Evolutionary conservation across 2,113 vertebrate species (phyloP).

Genomic region (Toxostoma redivivum): DNA sequence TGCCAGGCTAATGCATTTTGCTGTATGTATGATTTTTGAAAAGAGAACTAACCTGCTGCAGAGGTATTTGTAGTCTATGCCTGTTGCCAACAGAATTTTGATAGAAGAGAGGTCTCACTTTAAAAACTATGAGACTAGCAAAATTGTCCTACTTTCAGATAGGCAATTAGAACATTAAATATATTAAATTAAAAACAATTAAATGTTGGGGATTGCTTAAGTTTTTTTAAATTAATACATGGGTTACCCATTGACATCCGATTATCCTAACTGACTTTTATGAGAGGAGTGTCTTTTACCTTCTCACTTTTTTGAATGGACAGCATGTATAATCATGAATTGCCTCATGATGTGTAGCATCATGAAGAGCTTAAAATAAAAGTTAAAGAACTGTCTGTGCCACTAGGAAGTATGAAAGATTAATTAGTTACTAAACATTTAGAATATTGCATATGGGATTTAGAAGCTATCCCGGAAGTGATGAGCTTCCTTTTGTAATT

Average conservation of each 20-base stretch:
- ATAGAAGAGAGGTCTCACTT: not conserved
- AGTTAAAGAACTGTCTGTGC: not conserved
- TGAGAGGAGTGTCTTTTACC: not conserved
- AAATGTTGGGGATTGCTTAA: not conserved
- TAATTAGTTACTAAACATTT: not conserved
- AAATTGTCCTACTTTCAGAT: not conserved
- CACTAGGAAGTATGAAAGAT: not conserved
- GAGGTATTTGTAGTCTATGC: not conserved
- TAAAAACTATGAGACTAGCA: not conserved
- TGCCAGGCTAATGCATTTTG: not conserved
- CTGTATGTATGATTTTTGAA: not conserved
- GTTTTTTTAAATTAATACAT: not conserved
- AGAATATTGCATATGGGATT: not conserved
- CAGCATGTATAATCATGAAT: not conserved
- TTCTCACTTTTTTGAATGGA: not conserved
- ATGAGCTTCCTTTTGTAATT: conserved; percentile 2
- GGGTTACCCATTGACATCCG: fast-evolving
- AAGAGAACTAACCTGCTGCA: not conserved
- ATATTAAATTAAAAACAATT: not conserved
- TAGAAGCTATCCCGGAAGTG: not conserved
- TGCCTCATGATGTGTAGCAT: not conserved
- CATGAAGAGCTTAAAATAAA: not conserved
- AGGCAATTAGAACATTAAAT: not conserved
- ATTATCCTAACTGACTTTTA: not conserved
- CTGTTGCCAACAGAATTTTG: not conserved